Base-by-base conservation (phyloP, 2,797 vertebrate species). In the Phalloptychus januarius region DNA sequence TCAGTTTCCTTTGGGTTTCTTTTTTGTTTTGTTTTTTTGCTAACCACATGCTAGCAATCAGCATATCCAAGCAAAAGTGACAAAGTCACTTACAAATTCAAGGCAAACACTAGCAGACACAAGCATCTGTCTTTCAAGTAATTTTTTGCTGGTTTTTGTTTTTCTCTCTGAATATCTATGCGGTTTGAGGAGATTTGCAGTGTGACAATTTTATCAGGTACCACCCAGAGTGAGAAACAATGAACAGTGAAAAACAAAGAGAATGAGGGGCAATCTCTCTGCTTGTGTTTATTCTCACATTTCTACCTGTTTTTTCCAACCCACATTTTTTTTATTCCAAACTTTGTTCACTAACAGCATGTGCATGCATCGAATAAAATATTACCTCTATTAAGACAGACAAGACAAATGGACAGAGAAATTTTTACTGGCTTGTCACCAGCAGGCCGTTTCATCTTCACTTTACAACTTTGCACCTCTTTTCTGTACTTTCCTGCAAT, bases 121-220 rank as follows among this genome's bases (percentile, higher is more conserved):
- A 42, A 77, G 70, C 81, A 86, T 87, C 80, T 81, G 83, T 87
- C 81, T 77, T 45, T 56, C 33, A 38, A 3, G 4, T 36, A 7
- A 11, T 71, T 74, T 71, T 69, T 44, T 15, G 11, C 38, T 48
- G 40, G 7, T 83, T 76, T 58, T 71, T 72, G 25, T 69, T 76
- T 79, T 79, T 79, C 56, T 79, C 13, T 79, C 63, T 76, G 56
- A 76, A 78, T 69, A 58, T 74, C 20, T 76, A 50, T 56, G 46
- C 79, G 46, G 75, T 82, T 86, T 77, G 78, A 83, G 79, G 71
- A 85, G 80, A 90, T 85, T 79, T 87, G 85, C 73, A 71, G 71
- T 72, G 79, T 87, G 87, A 91, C 78, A 85, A 77, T 84, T 90
- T 93, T 91, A 93, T 94, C 87, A 86, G 84, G 86, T 80, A 82